These are phyloP conservation scores for Ceyx melanurus DNA, from an alignment of 2,113 vertebrate genomes.

Conservation along the genomic window DNA sequence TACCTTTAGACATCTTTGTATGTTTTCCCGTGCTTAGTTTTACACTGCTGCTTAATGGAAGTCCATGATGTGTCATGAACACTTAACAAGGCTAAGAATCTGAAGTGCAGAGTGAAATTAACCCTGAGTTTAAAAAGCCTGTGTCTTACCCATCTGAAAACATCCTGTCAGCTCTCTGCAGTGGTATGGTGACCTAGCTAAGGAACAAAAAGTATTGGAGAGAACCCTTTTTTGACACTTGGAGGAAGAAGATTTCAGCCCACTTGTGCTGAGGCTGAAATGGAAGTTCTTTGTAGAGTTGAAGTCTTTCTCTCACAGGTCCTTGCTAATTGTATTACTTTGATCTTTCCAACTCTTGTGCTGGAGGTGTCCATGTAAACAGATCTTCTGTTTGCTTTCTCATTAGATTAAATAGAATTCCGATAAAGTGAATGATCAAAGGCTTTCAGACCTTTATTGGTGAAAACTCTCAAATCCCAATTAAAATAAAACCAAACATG, in stretches of 20 bases:
- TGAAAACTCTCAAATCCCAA: constrained; percentile 44
- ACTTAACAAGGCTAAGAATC: not conserved
- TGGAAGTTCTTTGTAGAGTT: constrained; percentile 45
- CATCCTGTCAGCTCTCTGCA: constrained; percentile 35
- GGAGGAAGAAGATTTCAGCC: constrained; percentile 36
- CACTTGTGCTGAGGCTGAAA: constrained; percentile 23
- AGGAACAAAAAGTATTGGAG: constrained; percentile 29
- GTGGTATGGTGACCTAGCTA: constrained; percentile 9
- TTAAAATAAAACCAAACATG: constrained; percentile 55
- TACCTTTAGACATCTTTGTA: constrained; percentile 68
- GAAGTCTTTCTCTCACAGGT: constrained; percentile 41
- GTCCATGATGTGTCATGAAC: constrained; percentile 17
- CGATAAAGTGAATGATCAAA: constrained; percentile 37
- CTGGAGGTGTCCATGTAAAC: constrained; percentile 61
- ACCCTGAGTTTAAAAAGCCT: constrained; percentile 1
- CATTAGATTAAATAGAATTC: constrained; percentile 64
- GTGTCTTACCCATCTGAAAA: constrained; percentile 29
- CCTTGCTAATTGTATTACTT: constrained; percentile 60
- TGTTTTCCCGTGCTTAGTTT: constrained; percentile 62
- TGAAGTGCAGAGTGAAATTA: constrained; percentile 47
- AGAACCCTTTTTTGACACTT: not conserved
- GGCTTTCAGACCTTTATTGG: constrained; percentile 55
- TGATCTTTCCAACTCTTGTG: constrained; percentile 61
- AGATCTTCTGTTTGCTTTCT: constrained; percentile 58
- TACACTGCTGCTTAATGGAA: constrained; percentile 29